phyloP scores from a whole-genome alignment of 2,113 vertebrate species.

The Clarias macrocephalus region DNA sequence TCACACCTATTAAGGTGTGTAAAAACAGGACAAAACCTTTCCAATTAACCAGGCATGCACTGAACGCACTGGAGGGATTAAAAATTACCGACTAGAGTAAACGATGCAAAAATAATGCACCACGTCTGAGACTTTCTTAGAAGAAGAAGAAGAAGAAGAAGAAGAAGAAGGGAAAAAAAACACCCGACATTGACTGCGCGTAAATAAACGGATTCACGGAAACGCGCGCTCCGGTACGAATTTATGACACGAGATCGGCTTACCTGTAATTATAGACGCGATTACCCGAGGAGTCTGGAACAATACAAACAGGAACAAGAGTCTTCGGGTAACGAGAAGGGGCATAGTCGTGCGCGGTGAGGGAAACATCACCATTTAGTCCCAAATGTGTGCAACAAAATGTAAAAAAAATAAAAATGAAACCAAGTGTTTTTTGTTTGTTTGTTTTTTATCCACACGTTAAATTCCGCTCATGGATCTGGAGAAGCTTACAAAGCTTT shows the following conservation, averaged over 20 bases:
- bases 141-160: background rate
- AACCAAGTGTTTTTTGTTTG: background rate
- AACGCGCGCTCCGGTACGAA: background rate
- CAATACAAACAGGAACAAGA: conserved; percentile 63
- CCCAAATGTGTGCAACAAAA: background rate
- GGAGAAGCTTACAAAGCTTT: no score
- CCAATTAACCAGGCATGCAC: background rate
- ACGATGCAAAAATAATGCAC: background rate
- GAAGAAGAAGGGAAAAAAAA: no score
- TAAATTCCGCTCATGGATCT: background rate
- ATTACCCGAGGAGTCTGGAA: conserved; percentile 64
- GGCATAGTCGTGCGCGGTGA: conserved; percentile 39
- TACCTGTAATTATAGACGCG: conserved; percentile 76
- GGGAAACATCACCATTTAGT: conserved; percentile 10
- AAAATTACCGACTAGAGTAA: background rate
- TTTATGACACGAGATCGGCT: conserved; percentile 36
- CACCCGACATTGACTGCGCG: no score
- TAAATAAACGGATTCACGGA: background rate
- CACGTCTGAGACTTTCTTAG: background rate
- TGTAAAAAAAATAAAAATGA: background rate
- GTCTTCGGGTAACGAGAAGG: conserved; percentile 62
- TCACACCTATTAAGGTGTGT: background rate
- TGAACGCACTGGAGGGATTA: background rate
- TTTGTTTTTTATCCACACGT: background rate
- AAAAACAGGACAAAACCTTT: background rate